Base-by-base conservation (phyloP, 2,888 invertebrate species). In the Leucoptera coffeella region DNA sequence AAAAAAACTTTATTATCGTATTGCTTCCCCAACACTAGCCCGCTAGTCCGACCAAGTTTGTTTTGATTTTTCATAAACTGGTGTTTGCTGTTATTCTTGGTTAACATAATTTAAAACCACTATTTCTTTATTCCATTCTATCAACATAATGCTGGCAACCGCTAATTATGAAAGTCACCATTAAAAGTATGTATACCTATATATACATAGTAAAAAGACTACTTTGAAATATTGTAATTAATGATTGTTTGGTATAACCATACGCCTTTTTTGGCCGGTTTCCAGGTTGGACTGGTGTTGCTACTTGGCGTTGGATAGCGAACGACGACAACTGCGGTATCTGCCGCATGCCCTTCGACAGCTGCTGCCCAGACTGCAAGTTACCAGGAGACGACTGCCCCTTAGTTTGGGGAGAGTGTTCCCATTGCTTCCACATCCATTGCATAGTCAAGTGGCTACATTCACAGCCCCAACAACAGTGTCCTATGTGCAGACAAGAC, bases 371-470 rank as follows among this genome's bases (percentile, higher is more conserved):
- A 2, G 96, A 97, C 60, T 97, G 96, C 67, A 92, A 93, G 61
- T 73, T 93, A 35, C 96, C 96, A 12, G 96, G 96, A 26, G 96
- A 97, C 73, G 95, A 96, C 64, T 97, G 96, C 50, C 96, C 97
- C 9, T 62, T 97, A 50, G 96, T 96, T 38, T 96, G 95, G 93
- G 97, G 99, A 32, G 87, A 90, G 48, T 99, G 99, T 60, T 91
- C 94, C 6, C 99, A 99, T 71, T 96, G 96, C 67, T 99, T 99
- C 64, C 99, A 99, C 62, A 95, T 96, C 64, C 99, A 99, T 62
- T 99, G 99, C 69, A 99, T 99, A 47, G 91, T 94, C 54, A 97
- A 97, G 78, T 99, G 99, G 99, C 76, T 97, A 26, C 92, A 96
- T 52, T 89, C 95, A 11, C 89, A 90, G 60, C 85, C 86, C 41